These are phyloP conservation scores for Melopsittacus undulatus DNA, from an alignment of 2,797 vertebrate species.

Conservation along the genomic window DNA sequence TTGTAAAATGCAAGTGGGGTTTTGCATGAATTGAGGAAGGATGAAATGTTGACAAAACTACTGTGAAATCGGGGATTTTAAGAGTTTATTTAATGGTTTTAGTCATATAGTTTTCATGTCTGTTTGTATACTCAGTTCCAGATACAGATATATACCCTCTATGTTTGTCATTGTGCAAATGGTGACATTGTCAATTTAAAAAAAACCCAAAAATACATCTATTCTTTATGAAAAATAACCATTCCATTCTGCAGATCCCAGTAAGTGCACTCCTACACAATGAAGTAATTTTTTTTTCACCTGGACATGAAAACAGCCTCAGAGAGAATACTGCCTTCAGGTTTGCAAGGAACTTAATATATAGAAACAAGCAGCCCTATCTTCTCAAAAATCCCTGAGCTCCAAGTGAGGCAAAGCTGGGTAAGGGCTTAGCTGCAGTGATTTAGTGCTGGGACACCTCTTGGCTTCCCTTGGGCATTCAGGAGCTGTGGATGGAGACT, in stretches of 20 bases:
- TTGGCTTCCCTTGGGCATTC: accelerated
- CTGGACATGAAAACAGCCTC: not conserved
- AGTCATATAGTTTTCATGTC: not conserved
- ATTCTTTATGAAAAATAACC: not conserved
- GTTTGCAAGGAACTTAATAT: not conserved
- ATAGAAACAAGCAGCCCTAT: not conserved
- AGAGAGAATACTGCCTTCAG: not conserved
- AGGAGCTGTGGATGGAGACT: not conserved
- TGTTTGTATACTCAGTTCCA: not conserved
- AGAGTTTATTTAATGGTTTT: not conserved
- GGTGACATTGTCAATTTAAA: not conserved
- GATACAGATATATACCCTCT: not conserved
- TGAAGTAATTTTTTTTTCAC: not conserved
- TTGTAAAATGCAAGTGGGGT: not conserved
- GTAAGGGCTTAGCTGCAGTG: not conserved
- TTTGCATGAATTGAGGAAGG: not conserved
- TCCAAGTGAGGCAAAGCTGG: not conserved
- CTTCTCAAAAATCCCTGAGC: not conserved
- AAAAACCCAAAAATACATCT: not conserved
- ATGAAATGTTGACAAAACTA: conserved; percentile 1
- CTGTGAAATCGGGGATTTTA: not conserved
- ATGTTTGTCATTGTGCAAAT: not conserved
- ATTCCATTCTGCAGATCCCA: not conserved
- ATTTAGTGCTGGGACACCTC: accelerated
- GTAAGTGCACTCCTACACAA: not conserved